A percentile compares a stretch with the other conserved stretches of the same genome.
These are phyloP conservation scores for Melanophora roralis DNA, from an alignment of 2,888 invertebrate genomes.

Conservation along the genomic window DNA sequence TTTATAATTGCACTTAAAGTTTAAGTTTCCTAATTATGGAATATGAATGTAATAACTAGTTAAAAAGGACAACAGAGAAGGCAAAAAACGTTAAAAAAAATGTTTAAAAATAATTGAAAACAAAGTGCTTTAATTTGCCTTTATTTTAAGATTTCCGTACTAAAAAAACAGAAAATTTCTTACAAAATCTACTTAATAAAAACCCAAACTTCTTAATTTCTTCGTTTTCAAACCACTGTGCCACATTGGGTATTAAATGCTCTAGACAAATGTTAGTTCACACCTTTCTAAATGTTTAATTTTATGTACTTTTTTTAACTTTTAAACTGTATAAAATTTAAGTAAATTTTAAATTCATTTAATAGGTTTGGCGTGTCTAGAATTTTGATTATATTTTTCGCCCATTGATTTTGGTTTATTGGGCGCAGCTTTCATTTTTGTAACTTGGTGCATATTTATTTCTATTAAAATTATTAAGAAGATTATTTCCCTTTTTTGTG, in stretches of 20 bases:
- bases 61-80: too few species aligned
- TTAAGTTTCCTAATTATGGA: conserved; percentile 25
- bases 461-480: too few species aligned
- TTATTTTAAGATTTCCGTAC: too few species aligned
- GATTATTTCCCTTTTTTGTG: too few species aligned
- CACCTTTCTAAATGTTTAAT: conserved; percentile 31
- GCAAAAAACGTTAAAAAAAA: too few species aligned
- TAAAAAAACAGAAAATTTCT: too few species aligned
- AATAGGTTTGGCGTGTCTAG: conserved; percentile 21
- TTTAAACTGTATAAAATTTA: conserved; percentile 30
- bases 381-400: conserved; percentile 30
- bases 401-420: background rate
- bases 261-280: conserved; percentile 16
- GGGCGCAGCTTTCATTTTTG: conserved; percentile 30
- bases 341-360: conserved; percentile 44
- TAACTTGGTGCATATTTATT: too few species aligned
- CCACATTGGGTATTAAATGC: background rate
- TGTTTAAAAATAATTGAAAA: too few species aligned
- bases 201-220: too few species aligned
- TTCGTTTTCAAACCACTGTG: too few species aligned
- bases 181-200: too few species aligned
- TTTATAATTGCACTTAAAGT: conserved; percentile 15
- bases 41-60: background rate
- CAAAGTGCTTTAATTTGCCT: too few species aligned
- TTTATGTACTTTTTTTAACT: conserved; percentile 3